Conservation (phyloP, 2,888 invertebrate genomes). For the Lutraria lutraria region DNA sequence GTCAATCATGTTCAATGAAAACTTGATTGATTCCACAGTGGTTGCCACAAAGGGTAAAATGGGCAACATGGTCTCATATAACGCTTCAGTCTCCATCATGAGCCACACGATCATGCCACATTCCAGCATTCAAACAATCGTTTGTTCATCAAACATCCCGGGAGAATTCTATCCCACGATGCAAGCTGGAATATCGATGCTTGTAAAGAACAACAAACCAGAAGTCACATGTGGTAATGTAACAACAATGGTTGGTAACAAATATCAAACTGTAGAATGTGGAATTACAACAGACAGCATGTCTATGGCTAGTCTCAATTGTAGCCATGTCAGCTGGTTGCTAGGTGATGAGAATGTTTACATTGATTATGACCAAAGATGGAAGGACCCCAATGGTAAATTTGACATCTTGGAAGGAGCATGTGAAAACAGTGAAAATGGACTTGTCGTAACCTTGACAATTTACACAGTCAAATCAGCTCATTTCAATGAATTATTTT, state of each 20-base stretch:
- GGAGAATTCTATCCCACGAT: constrained; percentile 7
- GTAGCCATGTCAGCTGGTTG: constrained; percentile 20
- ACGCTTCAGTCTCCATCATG: not conserved
- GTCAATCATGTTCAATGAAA: not conserved
- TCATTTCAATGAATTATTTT: not conserved
- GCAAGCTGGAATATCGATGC: not conserved
- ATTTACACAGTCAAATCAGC: not conserved
- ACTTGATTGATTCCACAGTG: not conserved
- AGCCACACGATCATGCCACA: not conserved
- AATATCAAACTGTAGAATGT: not conserved
- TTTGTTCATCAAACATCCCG: constrained; percentile 20
- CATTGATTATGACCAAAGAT: constrained; percentile 21
- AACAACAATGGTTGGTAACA: not conserved
- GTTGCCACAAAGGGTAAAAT: not conserved
- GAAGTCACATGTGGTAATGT: not conserved
- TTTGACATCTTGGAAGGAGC: constrained; percentile 10
- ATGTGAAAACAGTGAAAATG: not conserved
- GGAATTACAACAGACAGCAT: not conserved
- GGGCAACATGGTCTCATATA: not conserved
- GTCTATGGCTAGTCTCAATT: not conserved
- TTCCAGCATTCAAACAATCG: not conserved
- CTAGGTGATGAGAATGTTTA: not conserved
- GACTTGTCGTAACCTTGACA: not conserved
- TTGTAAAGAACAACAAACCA: not conserved
- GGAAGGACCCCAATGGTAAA: constrained; percentile 11